These are phyloP conservation scores for Megalops atlanticus DNA, from an alignment of 2,113 vertebrate genomes.

Conservation along the genomic window DNA sequence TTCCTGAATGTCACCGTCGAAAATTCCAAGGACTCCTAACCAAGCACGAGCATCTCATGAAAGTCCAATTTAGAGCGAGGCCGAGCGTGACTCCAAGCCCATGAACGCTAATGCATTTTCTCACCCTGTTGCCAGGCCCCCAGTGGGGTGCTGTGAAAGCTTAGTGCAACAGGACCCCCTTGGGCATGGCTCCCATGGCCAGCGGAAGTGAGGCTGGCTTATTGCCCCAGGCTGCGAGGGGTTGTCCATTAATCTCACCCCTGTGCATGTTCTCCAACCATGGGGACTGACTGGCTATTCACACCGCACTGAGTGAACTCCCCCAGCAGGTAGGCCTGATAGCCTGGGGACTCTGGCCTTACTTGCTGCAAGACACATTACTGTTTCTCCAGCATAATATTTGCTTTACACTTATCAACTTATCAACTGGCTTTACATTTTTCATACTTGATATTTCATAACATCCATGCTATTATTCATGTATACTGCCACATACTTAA, in stretches of 20 bases:
- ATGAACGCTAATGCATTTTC: conserved; percentile 31
- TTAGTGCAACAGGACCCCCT: conserved; percentile 21
- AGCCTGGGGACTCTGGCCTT: not conserved
- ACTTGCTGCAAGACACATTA: conserved; percentile 15
- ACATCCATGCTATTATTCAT: too few species aligned
- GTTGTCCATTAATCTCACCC: conserved; percentile 35
- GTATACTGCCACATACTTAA: too few species aligned
- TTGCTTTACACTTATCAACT: not conserved
- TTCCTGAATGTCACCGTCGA: not conserved
- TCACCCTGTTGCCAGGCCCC: conserved; percentile 2
- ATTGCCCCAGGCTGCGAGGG: conserved; percentile 31
- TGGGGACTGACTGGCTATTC: conserved; percentile 24
- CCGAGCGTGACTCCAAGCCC: conserved; percentile 12
- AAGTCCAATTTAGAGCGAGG: conserved; percentile 20
- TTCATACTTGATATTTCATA: not conserved
- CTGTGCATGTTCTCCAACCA: conserved; percentile 10
- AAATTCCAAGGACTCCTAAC: conserved; percentile 4
- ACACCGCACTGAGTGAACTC: conserved; percentile 14
- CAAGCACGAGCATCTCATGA: conserved; percentile 10
- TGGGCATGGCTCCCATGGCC: conserved; percentile 16
- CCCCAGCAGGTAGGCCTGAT: conserved; percentile 26
- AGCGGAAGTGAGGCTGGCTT: conserved; percentile 30
- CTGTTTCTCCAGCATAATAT: not conserved
- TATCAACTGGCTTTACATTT: not conserved
- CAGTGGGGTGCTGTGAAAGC: conserved; percentile 27